These are phyloP conservation scores for Oryctolagus cuniculus DNA, from an alignment of 2,113 vertebrate genomes.

Conservation along the genomic window mOryCun1.1 NC_091435.1:92892001-92892500, in stretches of 20 bases:
- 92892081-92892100: neutral
- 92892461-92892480: too few species aligned
- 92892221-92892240: neutral
- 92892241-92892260: neutral
- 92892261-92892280: neutral
- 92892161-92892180: neutral
- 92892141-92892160: neutral
- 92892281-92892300: neutral
- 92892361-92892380: too few species aligned
- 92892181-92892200: neutral
- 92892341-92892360: too few species aligned
- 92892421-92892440: too few species aligned
- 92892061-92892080: neutral
- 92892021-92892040: neutral
- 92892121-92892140: neutral
- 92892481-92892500: too few species aligned
- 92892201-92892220: neutral
- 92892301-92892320: too few species aligned
- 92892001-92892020: neutral
- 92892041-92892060: neutral
- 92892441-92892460: too few species aligned
- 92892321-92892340: too few species aligned
- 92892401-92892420: too few species aligned
- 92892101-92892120: neutral
- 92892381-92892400: too few species aligned